Evolutionary conservation across 2,888 invertebrate genomes (phyloP), one percentile per base, ranked within the genome.

Genomic region (Cerastoderma edule): DNA sequence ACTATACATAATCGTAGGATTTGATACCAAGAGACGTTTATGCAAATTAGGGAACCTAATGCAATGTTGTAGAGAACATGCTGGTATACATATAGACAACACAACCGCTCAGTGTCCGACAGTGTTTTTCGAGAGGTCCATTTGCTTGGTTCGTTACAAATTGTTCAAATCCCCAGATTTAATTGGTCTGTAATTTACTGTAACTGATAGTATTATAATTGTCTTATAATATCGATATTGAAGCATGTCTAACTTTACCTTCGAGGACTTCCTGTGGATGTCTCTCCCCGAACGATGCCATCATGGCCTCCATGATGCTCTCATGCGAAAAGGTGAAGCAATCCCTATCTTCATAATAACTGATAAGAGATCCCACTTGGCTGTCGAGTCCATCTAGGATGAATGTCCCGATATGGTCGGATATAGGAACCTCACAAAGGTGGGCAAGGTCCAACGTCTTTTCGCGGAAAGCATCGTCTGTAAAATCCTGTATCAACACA

Each of bases 271-370:
- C 74, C 39, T 79, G 76, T 24, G 82, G 82, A 67, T 82, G 79
- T 48, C 79, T 28, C 27, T 82, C 82, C 8, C 82, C 82, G 54
- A 82, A 82, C 35, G 79, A 82, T 5, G 82, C 75, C 79, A 79
- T 82, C 53, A 82, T 69, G 22, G 82, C 78, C 39, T 82, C 82
- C 72, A 77, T 82, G 8, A 82, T 66, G 39, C 79, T 79, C 46
- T 82, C 82, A 30, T 82, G 82, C 5, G 82, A 71, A 39, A 82
- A 82, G 22, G 82, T 82, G 56, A 71, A 82, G 46, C 82, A 82
- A 19, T 82, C 66, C 27, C 76, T 46, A 56, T 82, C 79, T 22
- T 76, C 71, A 33, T 82, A 82, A 66, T 67, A 79, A 24, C 65
- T 76, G 13, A 79, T 72, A 44, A 74, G 75, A 10, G 72, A 74